Base-by-base conservation (phyloP, 2,113 vertebrate species). In the Hippolais icterina region DNA sequence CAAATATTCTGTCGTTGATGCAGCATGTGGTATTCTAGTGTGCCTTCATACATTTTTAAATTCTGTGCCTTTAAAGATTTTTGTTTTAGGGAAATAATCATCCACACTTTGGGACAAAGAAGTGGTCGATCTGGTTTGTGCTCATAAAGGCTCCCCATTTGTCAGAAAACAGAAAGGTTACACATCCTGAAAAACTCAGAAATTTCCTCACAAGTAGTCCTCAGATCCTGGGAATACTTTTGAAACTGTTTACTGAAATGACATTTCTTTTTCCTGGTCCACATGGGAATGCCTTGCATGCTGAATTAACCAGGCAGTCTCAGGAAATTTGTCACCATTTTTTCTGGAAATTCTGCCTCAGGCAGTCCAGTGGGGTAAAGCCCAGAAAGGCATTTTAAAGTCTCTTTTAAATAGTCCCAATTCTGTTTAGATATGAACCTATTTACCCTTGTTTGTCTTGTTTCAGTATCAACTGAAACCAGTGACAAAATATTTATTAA, bases 21-120 rank as follows among this genome's bases (percentile, higher is more conserved):
- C n/a, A 54, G 41, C 11, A 16, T 52, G 57, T 68, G 44, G 20
- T 56, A n/a, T 76, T 47, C 23, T 25, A 25, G 9, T 22, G 7
- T 52, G 77, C 9, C 27, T 83, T 88, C 44, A 76, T 82, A 5
- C 29, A 23, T 69, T 69, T 66, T 76, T n/a, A 41, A 64, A 60
- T 72, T 60, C 14, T 44, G 4, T 64, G 35, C 50, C 54, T 61
- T 56, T 59, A 91, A 76, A 65, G 41, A 16, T 70, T 68, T 76
- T 61, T 63, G 17, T 74, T 90, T 74, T 64, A 56, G 35, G 41
- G 41, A 35, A 83, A 80, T 41, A 65, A 49, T 79, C 44, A 85
- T 42, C 12, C 33, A 49, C 12, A 17, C 9, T 85, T 64, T 0
- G 0, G 12, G 24, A 65, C 11, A 21, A 42, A 79, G 61, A 64